These are phyloP conservation scores for Nerophis lumbriciformis DNA, from an alignment of 2,113 vertebrate genomes.

Conservation along the genomic window DNA sequence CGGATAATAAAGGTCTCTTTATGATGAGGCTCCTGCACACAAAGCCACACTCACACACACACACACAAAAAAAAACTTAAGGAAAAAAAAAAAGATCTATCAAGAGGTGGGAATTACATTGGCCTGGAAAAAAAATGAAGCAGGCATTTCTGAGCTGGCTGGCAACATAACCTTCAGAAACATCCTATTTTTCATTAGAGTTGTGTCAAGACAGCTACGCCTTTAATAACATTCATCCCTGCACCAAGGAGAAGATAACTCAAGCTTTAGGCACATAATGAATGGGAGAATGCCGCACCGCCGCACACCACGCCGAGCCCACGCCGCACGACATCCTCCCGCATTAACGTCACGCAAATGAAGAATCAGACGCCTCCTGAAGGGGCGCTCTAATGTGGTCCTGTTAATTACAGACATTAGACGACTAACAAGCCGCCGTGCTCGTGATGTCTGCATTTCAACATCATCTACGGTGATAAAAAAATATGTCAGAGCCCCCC, in stretches of 20 bases:
- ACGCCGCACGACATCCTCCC: constrained; percentile 74
- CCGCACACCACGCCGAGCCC: constrained; percentile 67
- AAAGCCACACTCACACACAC: constrained; percentile 31
- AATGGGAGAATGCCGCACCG: constrained; percentile 68
- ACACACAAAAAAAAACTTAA: constrained; percentile 51
- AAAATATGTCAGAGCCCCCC: constrained; percentile 81
- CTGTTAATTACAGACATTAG: constrained; percentile 97
- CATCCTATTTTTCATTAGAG: constrained; percentile 81
- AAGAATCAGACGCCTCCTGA: constrained; percentile 83
- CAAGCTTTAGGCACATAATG: constrained; percentile 79
- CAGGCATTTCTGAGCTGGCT: constrained; percentile 71
- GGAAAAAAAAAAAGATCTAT: constrained; percentile 70
- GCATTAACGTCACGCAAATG: constrained; percentile 85
- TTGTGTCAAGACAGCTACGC: constrained; percentile 70
- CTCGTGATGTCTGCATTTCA: constrained; percentile 95
- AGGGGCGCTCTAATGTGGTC: constrained; percentile 82
- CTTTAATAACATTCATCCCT: constrained; percentile 80
- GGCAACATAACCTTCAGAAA: constrained; percentile 80
- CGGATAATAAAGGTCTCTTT: constrained; percentile 73
- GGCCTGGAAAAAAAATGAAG: constrained; percentile 72
- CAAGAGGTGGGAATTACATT: constrained; percentile 75
- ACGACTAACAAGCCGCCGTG: constrained; percentile 83
- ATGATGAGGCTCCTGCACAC: constrained; percentile 72
- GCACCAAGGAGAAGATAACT: constrained; percentile 75
- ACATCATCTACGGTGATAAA: constrained; percentile 89